Percentiles rank a stretch among this genome's conserved stretches.
phyloP scores from a whole-genome alignment of 2,797 vertebrate genomes.

The Phoebastria nigripes region DNA sequence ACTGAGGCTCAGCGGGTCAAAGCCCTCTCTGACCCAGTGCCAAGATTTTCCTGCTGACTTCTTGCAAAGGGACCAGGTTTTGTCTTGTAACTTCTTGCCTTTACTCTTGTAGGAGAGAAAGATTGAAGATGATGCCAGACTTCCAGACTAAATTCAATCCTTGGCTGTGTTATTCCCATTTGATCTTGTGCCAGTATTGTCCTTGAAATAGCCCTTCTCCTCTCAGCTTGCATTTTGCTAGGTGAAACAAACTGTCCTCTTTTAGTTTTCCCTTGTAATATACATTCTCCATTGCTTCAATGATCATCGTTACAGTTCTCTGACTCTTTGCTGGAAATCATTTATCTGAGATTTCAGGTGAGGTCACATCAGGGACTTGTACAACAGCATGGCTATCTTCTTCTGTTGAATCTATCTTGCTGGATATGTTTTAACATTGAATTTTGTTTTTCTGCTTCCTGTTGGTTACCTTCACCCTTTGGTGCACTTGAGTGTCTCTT shows the following conservation, averaged over 20 bases:
- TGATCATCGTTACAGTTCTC: background rate
- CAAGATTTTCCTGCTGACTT: background rate
- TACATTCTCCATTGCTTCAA: background rate
- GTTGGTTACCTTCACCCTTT: background rate
- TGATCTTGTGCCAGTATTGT: background rate
- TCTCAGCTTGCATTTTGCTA: background rate
- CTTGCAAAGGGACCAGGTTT: background rate
- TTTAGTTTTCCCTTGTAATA: background rate
- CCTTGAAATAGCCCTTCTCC: background rate
- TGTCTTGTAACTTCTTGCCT: background rate
- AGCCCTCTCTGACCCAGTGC: background rate
- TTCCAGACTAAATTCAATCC: background rate
- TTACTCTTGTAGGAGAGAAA: background rate
- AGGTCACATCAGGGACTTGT: background rate
- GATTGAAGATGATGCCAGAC: background rate
- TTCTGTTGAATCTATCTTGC: background rate
- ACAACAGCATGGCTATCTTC: background rate
- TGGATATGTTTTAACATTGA: background rate
- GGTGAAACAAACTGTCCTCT: constrained; percentile 3
- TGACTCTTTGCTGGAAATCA: background rate
- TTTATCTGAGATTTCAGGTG: background rate
- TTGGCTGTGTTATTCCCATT: background rate
- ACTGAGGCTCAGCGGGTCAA: background rate
- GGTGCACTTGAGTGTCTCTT: background rate
- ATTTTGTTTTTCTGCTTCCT: background rate